These are phyloP conservation scores for Psammodynastes pulverulentus DNA, from an alignment of 2,113 vertebrate genomes.

Conservation along the genomic window DNA sequence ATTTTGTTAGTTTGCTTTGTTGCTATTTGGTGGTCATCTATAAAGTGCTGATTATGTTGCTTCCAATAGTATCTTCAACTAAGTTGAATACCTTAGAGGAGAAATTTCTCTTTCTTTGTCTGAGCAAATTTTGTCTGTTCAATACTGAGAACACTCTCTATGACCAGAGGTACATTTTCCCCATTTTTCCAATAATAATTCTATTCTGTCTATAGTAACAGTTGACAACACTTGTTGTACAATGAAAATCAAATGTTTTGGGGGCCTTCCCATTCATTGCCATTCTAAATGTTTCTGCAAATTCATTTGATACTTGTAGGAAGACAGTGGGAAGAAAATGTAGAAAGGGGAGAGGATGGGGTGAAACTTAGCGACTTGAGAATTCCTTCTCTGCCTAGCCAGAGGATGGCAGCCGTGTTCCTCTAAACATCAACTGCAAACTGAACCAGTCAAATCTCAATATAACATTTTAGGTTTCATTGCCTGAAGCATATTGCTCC, in stretches of 20 bases:
- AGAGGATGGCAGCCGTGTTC: constrained; percentile 53
- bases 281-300: not conserved
- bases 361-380: constrained; percentile 1
- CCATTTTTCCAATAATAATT: not conserved
- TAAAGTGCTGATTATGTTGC: not conserved
- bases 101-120: not conserved
- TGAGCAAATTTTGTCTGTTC: not conserved
- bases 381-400: constrained; percentile 38
- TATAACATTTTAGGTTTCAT: not conserved
- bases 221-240: not conserved
- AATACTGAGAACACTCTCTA: not conserved
- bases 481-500: not conserved
- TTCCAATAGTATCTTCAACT: not conserved
- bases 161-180: not conserved
- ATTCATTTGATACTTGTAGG: constrained; percentile 31
- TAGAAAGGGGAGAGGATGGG: not conserved
- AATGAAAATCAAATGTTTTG: not conserved
- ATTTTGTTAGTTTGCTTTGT: not conserved
- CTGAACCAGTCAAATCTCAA: too few relatives aligned
- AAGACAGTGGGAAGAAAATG: not conserved
- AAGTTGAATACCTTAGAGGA: not conserved
- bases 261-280: not conserved
- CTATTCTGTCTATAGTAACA: not conserved
- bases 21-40: not conserved
- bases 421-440: constrained; percentile 8